These are phyloP conservation scores for Hecatera dysodea DNA, from an alignment of 2,888 invertebrate species.

Conservation along the genomic window DNA sequence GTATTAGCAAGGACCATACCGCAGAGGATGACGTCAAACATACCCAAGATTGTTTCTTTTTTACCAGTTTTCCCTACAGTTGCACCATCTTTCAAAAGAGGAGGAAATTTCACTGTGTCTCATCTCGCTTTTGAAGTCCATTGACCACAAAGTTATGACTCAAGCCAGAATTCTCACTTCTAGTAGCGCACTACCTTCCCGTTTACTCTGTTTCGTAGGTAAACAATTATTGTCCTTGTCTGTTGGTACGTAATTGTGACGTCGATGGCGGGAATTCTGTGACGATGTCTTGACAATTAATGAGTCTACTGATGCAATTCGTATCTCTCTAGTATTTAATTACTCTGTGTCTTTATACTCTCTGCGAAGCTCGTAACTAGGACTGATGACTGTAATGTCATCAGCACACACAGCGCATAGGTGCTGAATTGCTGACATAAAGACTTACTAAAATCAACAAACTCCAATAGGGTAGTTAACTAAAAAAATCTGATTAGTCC, in stretches of 20 bases:
- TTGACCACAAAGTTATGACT: slow-evolving; percentile 28
- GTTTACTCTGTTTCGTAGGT: slow-evolving; percentile 10
- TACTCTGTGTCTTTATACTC: not conserved
- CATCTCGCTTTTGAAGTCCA: slow-evolving; percentile 4
- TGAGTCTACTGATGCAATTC: slow-evolving; percentile 6
- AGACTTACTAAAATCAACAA: too few relatives aligned
- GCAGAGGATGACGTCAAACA: slow-evolving; percentile 35
- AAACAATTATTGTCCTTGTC: slow-evolving; percentile 23
- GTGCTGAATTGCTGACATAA: too few relatives aligned
- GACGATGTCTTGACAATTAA: not conserved
- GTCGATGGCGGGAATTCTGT: slow-evolving; percentile 38
- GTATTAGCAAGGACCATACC: slow-evolving; percentile 1
- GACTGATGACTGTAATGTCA: too few relatives aligned
- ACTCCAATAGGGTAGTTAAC: too few relatives aligned
- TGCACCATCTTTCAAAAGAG: slow-evolving; percentile 24
- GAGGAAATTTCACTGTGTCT: not conserved
- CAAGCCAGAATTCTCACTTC: not conserved
- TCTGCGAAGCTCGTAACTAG: not conserved
- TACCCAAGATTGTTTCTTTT: not conserved
- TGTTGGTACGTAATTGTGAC: slow-evolving; percentile 26
- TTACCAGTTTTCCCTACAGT: not conserved
- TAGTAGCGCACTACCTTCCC: slow-evolving; percentile 15
- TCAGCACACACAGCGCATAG: too few relatives aligned
- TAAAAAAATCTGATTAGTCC: too few relatives aligned
- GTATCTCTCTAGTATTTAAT: slow-evolving; percentile 17